Conservation (phyloP, 2,797 vertebrate genomes). For the Chaunax sp. region DNA sequence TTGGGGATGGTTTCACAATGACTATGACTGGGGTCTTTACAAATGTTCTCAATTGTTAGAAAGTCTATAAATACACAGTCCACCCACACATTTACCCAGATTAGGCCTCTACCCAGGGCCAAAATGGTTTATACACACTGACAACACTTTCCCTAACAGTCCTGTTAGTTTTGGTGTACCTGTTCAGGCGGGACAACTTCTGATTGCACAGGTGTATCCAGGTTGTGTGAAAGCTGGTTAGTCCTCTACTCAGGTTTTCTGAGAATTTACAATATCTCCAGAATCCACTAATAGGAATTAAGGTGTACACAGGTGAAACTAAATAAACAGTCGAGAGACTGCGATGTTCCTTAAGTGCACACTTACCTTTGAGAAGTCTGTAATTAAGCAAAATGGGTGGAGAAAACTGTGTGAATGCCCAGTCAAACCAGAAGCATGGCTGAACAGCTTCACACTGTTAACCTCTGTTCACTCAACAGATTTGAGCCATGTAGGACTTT, state of each 20-base stretch:
- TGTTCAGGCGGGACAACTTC: not conserved
- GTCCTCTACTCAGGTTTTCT: not conserved
- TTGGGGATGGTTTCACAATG: slow-evolving; percentile 24
- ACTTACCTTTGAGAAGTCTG: no score
- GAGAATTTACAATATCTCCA: not conserved
- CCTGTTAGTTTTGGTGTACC: not conserved
- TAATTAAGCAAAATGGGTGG: no score
- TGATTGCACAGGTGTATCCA: not conserved
- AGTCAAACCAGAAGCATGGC: no score
- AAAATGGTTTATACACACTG: no score
- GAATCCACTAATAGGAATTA: not conserved
- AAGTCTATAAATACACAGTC: not conserved
- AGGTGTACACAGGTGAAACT: no score
- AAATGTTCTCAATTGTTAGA: not conserved
- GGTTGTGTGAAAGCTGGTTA: not conserved
- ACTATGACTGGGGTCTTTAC: not conserved
- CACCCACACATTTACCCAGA: not conserved
- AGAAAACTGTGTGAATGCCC: no score
- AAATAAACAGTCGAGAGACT: no score
- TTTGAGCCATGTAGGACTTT: not conserved
- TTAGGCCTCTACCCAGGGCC: not conserved
- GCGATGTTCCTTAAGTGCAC: no score
- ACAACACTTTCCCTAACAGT: not conserved
- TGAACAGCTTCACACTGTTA: not conserved
- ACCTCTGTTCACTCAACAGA: not conserved